Conservation (phyloP, 2,113 vertebrate genomes). For the Columba livia region DNA sequence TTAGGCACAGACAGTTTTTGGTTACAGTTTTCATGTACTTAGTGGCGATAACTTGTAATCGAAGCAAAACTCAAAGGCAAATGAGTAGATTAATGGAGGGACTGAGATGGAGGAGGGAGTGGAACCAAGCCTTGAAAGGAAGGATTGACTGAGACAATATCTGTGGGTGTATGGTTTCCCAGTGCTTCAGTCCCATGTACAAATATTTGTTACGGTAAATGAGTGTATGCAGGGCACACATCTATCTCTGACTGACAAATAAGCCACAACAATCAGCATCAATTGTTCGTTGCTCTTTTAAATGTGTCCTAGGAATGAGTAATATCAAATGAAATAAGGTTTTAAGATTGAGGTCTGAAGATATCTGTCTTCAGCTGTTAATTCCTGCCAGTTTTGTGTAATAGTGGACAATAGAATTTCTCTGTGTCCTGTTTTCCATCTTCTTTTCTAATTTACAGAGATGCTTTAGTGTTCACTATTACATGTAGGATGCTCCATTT, state of each 20-base stretch:
- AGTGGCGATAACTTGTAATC: background rate
- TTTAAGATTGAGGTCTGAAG: background rate
- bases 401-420: background rate
- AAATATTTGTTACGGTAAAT: background rate
- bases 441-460: background rate
- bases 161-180: background rate
- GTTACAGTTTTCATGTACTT: slow-evolving; percentile 20
- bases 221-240: background rate
- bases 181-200: background rate
- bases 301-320: background rate
- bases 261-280: background rate
- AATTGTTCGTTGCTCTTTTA: background rate
- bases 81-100: background rate
- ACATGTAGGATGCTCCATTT: background rate
- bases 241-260: background rate
- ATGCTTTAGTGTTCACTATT: background rate
- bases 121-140: background rate
- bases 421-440: background rate
- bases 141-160: background rate
- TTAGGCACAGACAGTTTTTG: background rate
- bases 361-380: background rate
- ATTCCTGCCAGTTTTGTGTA: background rate
- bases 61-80: slow-evolving; percentile 13
- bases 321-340: background rate
- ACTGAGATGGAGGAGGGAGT: background rate